phyloP scores from a whole-genome alignment of 2,113 vertebrate genomes.

The Tinamus guttatus region DNA sequence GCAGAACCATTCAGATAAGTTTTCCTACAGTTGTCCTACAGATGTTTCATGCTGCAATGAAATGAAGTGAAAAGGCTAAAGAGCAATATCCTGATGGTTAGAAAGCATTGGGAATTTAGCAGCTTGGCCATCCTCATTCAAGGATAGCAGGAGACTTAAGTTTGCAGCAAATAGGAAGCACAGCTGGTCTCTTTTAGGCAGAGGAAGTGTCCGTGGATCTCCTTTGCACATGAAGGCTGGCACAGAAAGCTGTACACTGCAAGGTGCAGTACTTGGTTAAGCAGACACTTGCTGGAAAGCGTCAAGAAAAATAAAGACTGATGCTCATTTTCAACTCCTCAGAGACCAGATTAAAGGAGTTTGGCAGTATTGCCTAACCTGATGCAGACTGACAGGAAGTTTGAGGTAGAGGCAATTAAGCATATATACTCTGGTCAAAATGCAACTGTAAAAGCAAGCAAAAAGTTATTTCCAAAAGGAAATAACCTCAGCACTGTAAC shows the following conservation, averaged over 20 bases:
- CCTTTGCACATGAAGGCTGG: neutral
- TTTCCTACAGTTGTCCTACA: neutral
- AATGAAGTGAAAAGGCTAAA: neutral
- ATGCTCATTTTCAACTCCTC: neutral
- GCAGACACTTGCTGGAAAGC: neutral
- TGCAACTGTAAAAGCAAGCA: neutral
- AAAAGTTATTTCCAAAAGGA: neutral
- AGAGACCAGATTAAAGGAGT: neutral
- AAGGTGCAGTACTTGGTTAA: neutral
- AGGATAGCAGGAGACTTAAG: neutral
- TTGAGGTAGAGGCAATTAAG: neutral
- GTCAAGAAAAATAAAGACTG: neutral
- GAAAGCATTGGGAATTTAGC: neutral
- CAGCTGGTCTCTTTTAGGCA: neutral
- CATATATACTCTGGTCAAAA: neutral
- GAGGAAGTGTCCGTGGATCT: accelerated
- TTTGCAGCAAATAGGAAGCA: neutral
- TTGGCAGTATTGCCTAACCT: neutral
- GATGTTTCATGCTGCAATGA: neutral
- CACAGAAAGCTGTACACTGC: neutral
- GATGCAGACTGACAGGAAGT: neutral
- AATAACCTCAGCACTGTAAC: neutral
- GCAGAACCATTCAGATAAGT: neutral
- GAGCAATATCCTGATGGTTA: neutral
- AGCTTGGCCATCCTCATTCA: neutral